Percentiles rank a stretch among this genome's conserved stretches.
phyloP scores from a whole-genome alignment of 2,113 vertebrate species.

The Garra rufa region DNA sequence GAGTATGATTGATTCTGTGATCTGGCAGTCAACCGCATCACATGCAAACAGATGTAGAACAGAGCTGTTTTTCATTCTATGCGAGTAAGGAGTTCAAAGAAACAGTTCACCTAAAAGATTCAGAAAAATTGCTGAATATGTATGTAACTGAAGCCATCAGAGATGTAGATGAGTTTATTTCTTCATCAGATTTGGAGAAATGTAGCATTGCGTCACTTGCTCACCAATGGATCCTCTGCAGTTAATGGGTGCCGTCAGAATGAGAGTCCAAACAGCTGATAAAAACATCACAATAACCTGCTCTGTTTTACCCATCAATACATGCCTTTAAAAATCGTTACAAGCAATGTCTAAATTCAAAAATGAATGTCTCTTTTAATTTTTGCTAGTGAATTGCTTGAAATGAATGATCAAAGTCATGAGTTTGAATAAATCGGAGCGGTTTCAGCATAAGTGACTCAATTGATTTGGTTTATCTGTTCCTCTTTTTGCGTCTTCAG shows the following conservation, averaged over 20 bases:
- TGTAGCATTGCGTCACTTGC: not conserved
- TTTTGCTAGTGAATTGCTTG: no score
- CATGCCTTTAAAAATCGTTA: no score
- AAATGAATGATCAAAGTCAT: no score
- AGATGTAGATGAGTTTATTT: not conserved
- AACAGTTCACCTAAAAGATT: not conserved
- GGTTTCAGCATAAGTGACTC: no score
- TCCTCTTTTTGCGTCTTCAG: no score
- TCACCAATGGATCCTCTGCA: not conserved
- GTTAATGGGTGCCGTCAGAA: not conserved
- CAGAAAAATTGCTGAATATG: not conserved
- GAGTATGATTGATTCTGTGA: conserved; percentile 25
- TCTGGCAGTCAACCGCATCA: conserved; percentile 1
- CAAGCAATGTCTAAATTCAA: no score
- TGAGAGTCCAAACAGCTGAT: no score
- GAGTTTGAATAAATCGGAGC: no score
- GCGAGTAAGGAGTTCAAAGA: not conserved
- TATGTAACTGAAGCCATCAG: not conserved
- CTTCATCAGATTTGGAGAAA: not conserved
- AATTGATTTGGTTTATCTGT: no score
- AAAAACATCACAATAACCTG: no score
- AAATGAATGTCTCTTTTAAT: no score
- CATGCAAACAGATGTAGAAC: conserved; percentile 26
- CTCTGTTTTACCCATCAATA: no score
- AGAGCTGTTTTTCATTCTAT: conserved; percentile 2